Base-by-base conservation (phyloP, 2,888 invertebrate genomes). In the Sericinus montela region DNA sequence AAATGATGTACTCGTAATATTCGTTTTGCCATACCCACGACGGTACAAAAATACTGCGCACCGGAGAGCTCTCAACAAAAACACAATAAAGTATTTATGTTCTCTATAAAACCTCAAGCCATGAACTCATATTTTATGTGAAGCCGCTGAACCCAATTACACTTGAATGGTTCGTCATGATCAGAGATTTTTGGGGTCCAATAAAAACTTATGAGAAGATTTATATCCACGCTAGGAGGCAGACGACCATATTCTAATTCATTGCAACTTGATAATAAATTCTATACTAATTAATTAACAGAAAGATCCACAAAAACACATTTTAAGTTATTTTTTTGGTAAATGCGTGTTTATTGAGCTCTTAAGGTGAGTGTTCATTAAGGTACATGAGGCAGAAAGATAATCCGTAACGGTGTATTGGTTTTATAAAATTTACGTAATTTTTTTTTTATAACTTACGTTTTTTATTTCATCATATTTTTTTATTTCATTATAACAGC, bases 21-120 rank as follows among this genome's bases (percentile, higher is more conserved):
- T 35, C 9, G 19, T 23, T 10, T 16, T 48, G 1, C 15, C 14
- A 43, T 16, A 37, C 9, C 19, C n/a, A 9, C 6, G 3, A 9
- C 32, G 29, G 11, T 19, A 36, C 42, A 35, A 36, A 50, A 41
- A 25, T 63, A 71, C 65, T 61, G 47, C 61, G 67, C 69, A 70
- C 74, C 70, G 63, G 69, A 71, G 63, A 59, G 59, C 62, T 60
- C 56, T 67, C 67, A 60, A 81, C 75, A 77, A 79, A 78, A 82
- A 76, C 67, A 79, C 78, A 81, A 83, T 84, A 84, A 86, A 85
- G 73, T 75, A 77, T 87, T 86, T 86, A 85, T 86, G 77, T 74
- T 77, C 69, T 73, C 83, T 74, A 86, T 87, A 87, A 87, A 87
- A 82, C 73, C 70, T 67, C 75, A 69, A 68, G 65, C 63, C 68